A percentile compares a stretch with the other conserved stretches of the same genome.
phyloP scores from a whole-genome alignment of 2,888 invertebrate species.

The Morpho deidamia region DNA sequence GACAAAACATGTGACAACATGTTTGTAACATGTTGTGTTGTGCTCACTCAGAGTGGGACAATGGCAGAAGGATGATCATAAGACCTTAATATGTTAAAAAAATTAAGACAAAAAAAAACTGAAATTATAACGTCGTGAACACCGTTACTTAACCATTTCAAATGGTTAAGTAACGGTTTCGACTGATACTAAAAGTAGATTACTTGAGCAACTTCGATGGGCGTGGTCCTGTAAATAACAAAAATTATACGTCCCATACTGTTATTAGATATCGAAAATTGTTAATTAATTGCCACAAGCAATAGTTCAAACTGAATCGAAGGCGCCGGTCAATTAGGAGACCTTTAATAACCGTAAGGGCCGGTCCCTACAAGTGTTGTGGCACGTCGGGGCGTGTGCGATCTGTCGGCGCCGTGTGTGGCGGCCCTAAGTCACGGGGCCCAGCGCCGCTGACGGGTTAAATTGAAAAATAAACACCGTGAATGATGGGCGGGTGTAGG shows the following conservation, averaged over 20 bases:
- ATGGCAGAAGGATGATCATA: too few species aligned
- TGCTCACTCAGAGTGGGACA: too few species aligned
- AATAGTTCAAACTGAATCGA: constrained; percentile 1
- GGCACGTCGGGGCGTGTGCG: constrained; percentile 37
- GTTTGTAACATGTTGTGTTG: too few species aligned
- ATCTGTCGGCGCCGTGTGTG: constrained; percentile 73
- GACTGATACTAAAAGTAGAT: too few species aligned
- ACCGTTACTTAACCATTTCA: too few species aligned
- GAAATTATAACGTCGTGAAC: too few species aligned
- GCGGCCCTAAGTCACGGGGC: constrained; percentile 68
- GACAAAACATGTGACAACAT: too few species aligned
- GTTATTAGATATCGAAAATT: not conserved
- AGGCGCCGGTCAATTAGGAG: constrained; percentile 15
- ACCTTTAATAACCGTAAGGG: constrained; percentile 21
- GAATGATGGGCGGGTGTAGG: constrained; percentile 59
- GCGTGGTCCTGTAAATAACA: too few species aligned
- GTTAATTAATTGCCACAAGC: constrained; percentile 9
- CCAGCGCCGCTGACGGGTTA: constrained; percentile 56
- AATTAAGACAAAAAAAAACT: too few species aligned
- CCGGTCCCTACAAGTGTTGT: constrained; percentile 25
- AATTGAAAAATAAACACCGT: constrained; percentile 76
- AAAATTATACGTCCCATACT: not conserved
- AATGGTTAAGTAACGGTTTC: too few species aligned
- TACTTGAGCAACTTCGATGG: too few species aligned
- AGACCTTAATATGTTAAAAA: too few species aligned